phyloP scores from a whole-genome alignment of 2,797 vertebrate species.

The Anguilla pacifica region DNA sequence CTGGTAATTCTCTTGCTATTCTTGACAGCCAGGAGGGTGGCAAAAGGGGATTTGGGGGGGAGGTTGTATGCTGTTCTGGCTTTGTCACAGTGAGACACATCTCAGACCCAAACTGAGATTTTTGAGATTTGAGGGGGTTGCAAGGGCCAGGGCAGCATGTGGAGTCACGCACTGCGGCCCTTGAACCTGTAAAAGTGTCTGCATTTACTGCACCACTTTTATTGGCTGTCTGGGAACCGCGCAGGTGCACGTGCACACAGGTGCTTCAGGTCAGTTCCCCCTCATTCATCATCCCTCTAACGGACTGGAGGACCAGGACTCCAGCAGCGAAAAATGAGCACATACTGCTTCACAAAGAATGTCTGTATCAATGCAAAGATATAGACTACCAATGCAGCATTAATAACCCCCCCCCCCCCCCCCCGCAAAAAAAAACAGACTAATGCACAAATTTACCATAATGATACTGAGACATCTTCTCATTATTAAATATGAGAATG shows the following conservation, averaged over 20 bases:
- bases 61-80: not conserved
- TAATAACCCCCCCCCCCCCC: too few species aligned
- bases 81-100: constrained; percentile 15
- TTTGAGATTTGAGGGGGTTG: not conserved
- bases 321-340: not conserved
- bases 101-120: constrained; percentile 23
- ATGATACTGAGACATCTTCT: not conserved
- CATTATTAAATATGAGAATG: not conserved
- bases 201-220: constrained; percentile 11
- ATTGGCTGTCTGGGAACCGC: constrained; percentile 3
- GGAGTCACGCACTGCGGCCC: not conserved
- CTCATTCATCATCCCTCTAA: constrained; percentile 1
- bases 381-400: too few species aligned
- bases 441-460: not conserved
- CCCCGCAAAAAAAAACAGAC: too few species aligned
- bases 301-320: not conserved
- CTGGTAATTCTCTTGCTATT: constrained; percentile 36
- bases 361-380: not conserved
- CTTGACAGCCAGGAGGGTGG: constrained; percentile 31
- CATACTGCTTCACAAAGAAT: not conserved
- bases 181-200: constrained; percentile 25
- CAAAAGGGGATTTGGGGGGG: constrained; percentile 20
- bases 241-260: constrained; percentile 25
- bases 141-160: not conserved
- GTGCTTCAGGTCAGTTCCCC: constrained; percentile 17